Conservation (phyloP, 1,140 invertebrate genomes). For the Ectropis grisescens region DNA sequence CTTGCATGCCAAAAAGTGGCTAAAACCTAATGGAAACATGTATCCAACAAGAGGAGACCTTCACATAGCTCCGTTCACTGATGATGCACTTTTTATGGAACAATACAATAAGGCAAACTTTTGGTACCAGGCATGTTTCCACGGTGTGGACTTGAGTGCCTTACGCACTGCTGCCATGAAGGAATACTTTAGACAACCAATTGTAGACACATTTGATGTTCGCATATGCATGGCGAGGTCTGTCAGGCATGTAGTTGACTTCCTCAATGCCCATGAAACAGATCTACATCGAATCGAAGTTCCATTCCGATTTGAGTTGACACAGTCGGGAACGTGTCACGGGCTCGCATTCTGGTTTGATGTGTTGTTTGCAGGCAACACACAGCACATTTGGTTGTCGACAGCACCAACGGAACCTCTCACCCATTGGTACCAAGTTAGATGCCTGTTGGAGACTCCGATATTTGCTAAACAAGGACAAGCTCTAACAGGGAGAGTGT, state of each 20-base stretch:
- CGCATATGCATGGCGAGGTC: conserved; percentile 97
- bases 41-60: conserved; percentile 97
- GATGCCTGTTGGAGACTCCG: conserved; percentile 94
- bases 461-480: conserved; percentile 97
- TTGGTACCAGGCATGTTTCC: conserved; percentile 98
- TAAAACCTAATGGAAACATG: conserved; percentile 94
- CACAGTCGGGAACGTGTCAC: conserved; percentile 95
- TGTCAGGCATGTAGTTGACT: conserved; percentile 95
- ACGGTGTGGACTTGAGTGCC: conserved; percentile 95
- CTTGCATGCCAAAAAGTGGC: conserved; percentile 98
- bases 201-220: conserved; percentile 99
- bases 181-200: conserved; percentile 98
- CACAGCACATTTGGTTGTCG: conserved; percentile 96
- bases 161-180: conserved; percentile 90
- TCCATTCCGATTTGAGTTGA: conserved; percentile 92
- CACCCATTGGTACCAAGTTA: conserved; percentile 99
- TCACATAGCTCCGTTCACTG: conserved; percentile 98
- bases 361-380: conserved; percentile 96
- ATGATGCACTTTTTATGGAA: conserved; percentile 98
- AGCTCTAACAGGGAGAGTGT: conserved; percentile 87
- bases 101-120: conserved; percentile 99
- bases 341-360: conserved; percentile 99
- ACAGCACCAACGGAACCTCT: conserved; percentile 98
- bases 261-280: conserved; percentile 91
- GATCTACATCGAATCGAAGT: conserved; percentile 97